These are phyloP conservation scores for Ceratosolen solmsi DNA, from an alignment of 1,140 invertebrate species.

Conservation along the genomic window DNA sequence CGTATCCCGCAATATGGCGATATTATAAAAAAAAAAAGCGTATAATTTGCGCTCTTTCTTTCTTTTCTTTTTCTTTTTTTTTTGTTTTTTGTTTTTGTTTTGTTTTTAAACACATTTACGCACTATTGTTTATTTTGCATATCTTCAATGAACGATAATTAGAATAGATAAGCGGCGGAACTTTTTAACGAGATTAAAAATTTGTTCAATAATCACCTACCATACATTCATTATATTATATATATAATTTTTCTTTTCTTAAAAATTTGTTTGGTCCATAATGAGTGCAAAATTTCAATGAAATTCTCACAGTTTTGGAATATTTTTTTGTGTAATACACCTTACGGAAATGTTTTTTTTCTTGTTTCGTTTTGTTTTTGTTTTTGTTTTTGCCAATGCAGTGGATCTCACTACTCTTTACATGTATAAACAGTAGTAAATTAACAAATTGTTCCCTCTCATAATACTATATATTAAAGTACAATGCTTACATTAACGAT, in stretches of 20 bases:
- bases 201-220: conserved; percentile 44
- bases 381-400: conserved; percentile 12
- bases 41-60: conserved; percentile 17
- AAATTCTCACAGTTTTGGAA: conserved; percentile 12
- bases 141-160: conserved; percentile 18
- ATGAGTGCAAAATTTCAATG: conserved; percentile 38
- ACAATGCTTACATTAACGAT: conserved; percentile 36
- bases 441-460: conserved; percentile 34
- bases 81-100: background rate
- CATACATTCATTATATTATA: conserved; percentile 1
- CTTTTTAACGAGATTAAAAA: conserved; percentile 43
- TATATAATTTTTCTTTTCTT: conserved; percentile 2
- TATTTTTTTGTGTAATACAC: conserved; percentile 11
- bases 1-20: conserved; percentile 34
- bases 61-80: no score
- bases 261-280: conserved; percentile 45
- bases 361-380: no score
- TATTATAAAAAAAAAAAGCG: conserved; percentile 34
- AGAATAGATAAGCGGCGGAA: conserved; percentile 28
- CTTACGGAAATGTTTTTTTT: conserved; percentile 46
- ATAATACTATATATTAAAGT: conserved; percentile 42
- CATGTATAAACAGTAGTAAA: conserved; percentile 31
- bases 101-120: conserved; percentile 21
- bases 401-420: conserved; percentile 29
- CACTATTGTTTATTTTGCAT: conserved; percentile 11